Percentiles rank a stretch among this genome's conserved stretches.
Evolutionary conservation across 2,888 invertebrate genomes (phyloP).

Genomic region (Phyto melanocephala): DNA sequence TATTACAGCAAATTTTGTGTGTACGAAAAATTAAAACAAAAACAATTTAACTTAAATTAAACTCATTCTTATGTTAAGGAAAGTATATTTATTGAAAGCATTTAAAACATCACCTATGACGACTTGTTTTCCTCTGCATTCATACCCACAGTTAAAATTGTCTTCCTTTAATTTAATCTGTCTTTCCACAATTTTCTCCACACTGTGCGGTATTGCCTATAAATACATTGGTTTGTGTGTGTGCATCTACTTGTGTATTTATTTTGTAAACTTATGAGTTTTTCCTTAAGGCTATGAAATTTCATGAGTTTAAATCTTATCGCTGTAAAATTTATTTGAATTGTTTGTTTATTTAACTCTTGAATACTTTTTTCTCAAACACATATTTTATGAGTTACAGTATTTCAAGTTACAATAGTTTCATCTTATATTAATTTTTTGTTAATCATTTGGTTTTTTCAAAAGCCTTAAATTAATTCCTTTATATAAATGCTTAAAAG

Average conservation of each 20-base stretch:
- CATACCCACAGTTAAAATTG: slow-evolving; percentile 24
- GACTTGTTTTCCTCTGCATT: background rate
- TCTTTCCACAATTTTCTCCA: slow-evolving; percentile 29
- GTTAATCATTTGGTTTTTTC: background rate
- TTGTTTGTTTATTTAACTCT: slow-evolving; percentile 59
- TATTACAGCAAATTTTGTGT: too few relatives aligned
- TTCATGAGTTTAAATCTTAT: slow-evolving; percentile 67
- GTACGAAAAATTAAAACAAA: too few relatives aligned
- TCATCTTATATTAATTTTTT: slow-evolving; percentile 5
- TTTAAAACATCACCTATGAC: too few relatives aligned
- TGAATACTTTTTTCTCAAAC: slow-evolving; percentile 36
- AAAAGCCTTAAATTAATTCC: slow-evolving; percentile 7
- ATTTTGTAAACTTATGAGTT: slow-evolving; percentile 59
- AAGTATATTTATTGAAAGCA: too few relatives aligned
- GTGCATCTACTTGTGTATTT: slow-evolving; percentile 27
- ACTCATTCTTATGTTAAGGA: too few relatives aligned
- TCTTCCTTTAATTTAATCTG: slow-evolving; percentile 56
- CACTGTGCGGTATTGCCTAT: slow-evolving; percentile 12
- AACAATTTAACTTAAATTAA: too few relatives aligned
- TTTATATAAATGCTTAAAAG: background rate
- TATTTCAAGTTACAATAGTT: slow-evolving; percentile 35
- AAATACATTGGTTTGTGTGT: background rate
- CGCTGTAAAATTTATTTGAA: slow-evolving; percentile 60
- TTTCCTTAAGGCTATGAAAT: slow-evolving; percentile 65
- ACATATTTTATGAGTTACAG: slow-evolving; percentile 49